Evolutionary conservation across 2,113 vertebrate species (phyloP), one percentile per base, ranked within the genome.

Genomic region (Glaucidium brasilianum): DNA sequence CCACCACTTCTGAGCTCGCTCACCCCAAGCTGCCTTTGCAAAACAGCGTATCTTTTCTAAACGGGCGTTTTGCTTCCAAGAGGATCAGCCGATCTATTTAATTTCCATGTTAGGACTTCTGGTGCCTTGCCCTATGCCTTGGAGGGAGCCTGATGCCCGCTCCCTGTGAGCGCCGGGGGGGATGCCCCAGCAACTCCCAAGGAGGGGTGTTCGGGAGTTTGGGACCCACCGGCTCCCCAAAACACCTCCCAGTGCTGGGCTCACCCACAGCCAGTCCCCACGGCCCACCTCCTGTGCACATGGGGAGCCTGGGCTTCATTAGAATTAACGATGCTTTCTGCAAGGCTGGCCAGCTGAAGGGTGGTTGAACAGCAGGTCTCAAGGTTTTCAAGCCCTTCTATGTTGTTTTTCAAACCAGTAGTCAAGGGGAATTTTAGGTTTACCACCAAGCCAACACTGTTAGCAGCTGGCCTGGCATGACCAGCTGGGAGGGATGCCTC

Each of bases 241-340:
- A 87, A 71, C 15, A 22, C 22, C 20, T 49, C 56, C 55, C 37
- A 37, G 15, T 0, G 0, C 53, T 81, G 39, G 16, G 39, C 47
- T 71, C 3, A 6, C 26, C 27, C 1, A 3, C 2, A 3, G n/a
- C 32, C 11, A 3, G 30, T 72, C 13, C 16, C 18, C 15, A 62
- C 0, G 0, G n/a, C 3, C 45, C 63, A 18, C 32, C 22, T 78
- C 10, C 15, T 17, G 6, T 53, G 23, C 2, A 2, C 6, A 15
- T 10, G 37, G 69, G 32, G 25, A 91, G 41, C 60, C 25, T 50
- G 47, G 64, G 29, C 18, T 96, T 58, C 2, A 2, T 91, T 62
- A 45, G 55, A 53, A 32, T 64, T 67, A 63, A 58, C 1, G 1
- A 17, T 32, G 41, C 21, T 68, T 73, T 71, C 71, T 53, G 74